These are phyloP conservation scores for Plecturocebus donacophilus DNA, from an alignment of 2,113 vertebrate species.

Conservation along the genomic window DNA sequence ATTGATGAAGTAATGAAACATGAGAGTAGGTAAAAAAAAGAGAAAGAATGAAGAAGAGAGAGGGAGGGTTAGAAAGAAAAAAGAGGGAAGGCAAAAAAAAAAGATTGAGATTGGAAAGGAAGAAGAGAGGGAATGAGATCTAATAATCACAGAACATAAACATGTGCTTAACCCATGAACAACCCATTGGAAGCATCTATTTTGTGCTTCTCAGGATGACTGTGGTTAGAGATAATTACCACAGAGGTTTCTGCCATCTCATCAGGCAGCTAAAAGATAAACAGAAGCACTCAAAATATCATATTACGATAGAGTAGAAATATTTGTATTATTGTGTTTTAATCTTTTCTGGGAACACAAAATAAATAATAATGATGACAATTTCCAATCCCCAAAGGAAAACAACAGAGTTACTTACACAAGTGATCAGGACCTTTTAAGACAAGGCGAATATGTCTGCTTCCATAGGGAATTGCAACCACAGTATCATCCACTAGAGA, in stretches of 20 bases:
- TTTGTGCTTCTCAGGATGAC: constrained; percentile 62
- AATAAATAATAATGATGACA: constrained; percentile 57
- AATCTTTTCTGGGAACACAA: constrained; percentile 68
- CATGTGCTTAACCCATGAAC: constrained; percentile 33
- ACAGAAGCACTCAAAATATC: constrained; percentile 58
- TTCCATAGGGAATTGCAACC: constrained; percentile 93
- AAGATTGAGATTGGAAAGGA: background rate
- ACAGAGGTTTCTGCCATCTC: constrained; percentile 60
- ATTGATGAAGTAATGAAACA: background rate
- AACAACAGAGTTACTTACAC: constrained; percentile 90
- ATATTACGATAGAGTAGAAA: constrained; percentile 20
- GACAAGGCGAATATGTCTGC: constrained; percentile 93
- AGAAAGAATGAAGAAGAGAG: background rate
- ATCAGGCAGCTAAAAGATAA: constrained; percentile 60
- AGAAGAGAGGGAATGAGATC: background rate
- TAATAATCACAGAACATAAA: constrained; percentile 46
- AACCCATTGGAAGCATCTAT: constrained; percentile 32
- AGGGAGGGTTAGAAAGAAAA: background rate
- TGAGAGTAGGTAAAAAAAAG: background rate
- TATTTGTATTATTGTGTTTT: constrained; percentile 42
- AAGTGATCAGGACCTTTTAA: constrained; percentile 98
- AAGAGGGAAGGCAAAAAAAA: background rate
- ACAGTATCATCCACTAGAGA: constrained; percentile 92
- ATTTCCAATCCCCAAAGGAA: background rate
- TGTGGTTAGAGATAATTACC: constrained; percentile 68